These are phyloP conservation scores for Drosophila obscura DNA, from an alignment of 1,140 invertebrate species.

Conservation along the genomic window DNA sequence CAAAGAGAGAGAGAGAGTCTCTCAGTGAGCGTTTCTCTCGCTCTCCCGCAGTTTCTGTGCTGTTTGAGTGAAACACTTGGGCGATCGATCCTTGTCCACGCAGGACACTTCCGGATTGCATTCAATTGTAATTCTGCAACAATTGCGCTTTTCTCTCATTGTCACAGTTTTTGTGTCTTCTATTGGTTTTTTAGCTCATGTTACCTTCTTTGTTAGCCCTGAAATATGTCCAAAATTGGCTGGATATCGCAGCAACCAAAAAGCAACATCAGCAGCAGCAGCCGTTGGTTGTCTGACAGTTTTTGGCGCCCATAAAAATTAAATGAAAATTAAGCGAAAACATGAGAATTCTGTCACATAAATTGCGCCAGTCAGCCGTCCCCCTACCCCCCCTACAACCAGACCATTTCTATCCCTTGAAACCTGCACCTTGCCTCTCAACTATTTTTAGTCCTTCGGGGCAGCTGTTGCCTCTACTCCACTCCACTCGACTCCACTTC, in stretches of 20 bases:
- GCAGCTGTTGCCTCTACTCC: conserved; percentile 30
- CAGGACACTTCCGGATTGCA: conserved; percentile 80
- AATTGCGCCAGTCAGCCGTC: conserved; percentile 34
- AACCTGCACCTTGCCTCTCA: conserved; percentile 51
- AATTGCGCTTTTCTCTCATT: conserved; percentile 67
- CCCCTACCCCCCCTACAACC: neutral
- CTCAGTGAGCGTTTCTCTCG: conserved; percentile 13
- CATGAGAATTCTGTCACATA: conserved; percentile 80
- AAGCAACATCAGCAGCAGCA: conserved; percentile 15
- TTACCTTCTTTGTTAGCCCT: conserved; percentile 59
- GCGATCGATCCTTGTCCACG: conserved; percentile 67
- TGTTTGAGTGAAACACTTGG: conserved; percentile 38
- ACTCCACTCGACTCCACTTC: neutral
- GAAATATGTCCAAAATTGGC: conserved; percentile 53
- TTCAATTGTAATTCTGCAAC: conserved; percentile 73
- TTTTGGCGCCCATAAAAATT: conserved; percentile 81
- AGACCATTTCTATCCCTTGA: no score
- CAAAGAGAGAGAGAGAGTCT: neutral
- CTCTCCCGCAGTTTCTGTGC: neutral
- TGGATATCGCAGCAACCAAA: conserved; percentile 1
- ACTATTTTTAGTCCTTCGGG: conserved; percentile 73
- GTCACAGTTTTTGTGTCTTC: conserved; percentile 64
- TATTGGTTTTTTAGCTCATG: conserved; percentile 82
- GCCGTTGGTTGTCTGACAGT: conserved; percentile 24
- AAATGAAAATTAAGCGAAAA: conserved; percentile 81